Evolutionary conservation across 2,888 invertebrate genomes (phyloP).

Genomic region (Spialia ferax): DNA sequence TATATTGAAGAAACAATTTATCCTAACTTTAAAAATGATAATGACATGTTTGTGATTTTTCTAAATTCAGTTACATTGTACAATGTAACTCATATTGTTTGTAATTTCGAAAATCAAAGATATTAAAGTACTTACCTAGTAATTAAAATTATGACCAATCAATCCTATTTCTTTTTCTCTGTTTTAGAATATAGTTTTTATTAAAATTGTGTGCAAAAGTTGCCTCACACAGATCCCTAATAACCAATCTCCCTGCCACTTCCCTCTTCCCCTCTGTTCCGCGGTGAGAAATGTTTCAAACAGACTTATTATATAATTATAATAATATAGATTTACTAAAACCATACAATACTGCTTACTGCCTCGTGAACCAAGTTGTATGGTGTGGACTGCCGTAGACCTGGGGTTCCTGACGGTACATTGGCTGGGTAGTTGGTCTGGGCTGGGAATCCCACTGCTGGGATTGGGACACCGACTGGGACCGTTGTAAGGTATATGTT

Average conservation of each 20-base stretch:
- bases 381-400: slow-evolving; percentile 74
- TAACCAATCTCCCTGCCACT: neutral
- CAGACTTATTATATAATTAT: too few relatives aligned
- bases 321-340: slow-evolving; percentile 34
- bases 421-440: slow-evolving; percentile 49
- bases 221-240: neutral
- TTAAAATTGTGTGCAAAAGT: neutral
- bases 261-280: neutral
- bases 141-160: too few relatives aligned
- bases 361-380: slow-evolving; percentile 72
- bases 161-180: too few relatives aligned
- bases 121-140: too few relatives aligned
- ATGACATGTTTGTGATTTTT: too few relatives aligned
- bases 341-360: slow-evolving; percentile 55
- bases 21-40: too few relatives aligned
- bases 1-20: too few relatives aligned
- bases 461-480: neutral
- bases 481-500: slow-evolving; percentile 18
- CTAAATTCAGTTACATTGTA: too few relatives aligned
- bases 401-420: slow-evolving; percentile 62
- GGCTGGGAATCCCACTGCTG: neutral
- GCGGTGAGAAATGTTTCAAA: neutral
- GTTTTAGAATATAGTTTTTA: too few relatives aligned
- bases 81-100: too few relatives aligned
- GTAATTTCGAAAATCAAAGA: too few relatives aligned